Conservation (phyloP, 92 coral and sea anemone genomes). For the Porites cylindrica region DNA sequence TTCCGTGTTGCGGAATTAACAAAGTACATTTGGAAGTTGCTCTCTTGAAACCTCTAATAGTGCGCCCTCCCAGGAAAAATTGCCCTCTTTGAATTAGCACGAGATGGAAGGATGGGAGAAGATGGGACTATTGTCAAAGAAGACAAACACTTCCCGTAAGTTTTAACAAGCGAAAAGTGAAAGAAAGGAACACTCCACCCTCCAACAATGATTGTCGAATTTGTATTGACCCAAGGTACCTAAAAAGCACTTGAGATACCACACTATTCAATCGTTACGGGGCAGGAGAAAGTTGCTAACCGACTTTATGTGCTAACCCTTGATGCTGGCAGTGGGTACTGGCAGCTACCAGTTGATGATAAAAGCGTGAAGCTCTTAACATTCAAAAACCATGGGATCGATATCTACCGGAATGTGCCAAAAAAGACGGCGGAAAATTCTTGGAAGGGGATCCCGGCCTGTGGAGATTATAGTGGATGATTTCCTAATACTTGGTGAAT, state of each 20-base stretch:
- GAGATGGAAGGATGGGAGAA: constrained; percentile 40
- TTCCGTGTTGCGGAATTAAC: constrained; percentile 26
- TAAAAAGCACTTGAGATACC: constrained; percentile 31
- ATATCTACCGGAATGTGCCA: constrained; percentile 66
- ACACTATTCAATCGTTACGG: constrained; percentile 48
- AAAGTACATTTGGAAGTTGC: constrained; percentile 52
- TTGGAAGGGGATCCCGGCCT: constrained; percentile 31
- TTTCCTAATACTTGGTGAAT: constrained; percentile 53
- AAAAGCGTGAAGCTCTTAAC: constrained; percentile 57
- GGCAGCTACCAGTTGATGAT: constrained; percentile 56
- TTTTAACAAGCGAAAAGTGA: constrained; percentile 50
- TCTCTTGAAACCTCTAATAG: constrained; percentile 28
- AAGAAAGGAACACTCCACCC: constrained; percentile 42
- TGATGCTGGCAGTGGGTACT: constrained; percentile 63
- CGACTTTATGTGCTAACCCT: constrained; percentile 17
- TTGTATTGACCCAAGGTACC: constrained; percentile 55
- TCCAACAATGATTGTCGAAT: constrained; percentile 28
- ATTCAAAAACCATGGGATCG: constrained; percentile 61
- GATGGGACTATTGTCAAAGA: constrained; percentile 8
- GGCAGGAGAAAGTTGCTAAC: constrained; percentile 36
- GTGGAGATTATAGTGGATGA: background rate
- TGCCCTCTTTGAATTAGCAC: background rate
- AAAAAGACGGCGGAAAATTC: constrained; percentile 56
- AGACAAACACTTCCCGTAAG: constrained; percentile 58
- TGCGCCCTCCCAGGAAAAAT: constrained; percentile 62